Percentiles rank a stretch among this genome's conserved stretches.
Conservation (phyloP, 2,888 invertebrate genomes). For the Odontocerum albicorne region DNA sequence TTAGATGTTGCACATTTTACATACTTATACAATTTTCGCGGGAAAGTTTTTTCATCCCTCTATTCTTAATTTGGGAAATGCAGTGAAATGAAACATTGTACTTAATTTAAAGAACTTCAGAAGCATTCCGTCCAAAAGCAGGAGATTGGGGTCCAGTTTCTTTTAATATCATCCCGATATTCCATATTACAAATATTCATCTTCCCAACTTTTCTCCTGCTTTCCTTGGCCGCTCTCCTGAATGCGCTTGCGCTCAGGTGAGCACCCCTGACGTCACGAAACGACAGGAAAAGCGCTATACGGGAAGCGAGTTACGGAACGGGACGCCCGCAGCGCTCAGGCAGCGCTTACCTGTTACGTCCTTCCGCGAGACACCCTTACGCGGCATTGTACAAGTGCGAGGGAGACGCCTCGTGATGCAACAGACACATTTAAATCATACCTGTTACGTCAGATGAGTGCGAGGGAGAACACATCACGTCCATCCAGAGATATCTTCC, state of each 20-base stretch:
- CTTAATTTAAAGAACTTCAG: too few species aligned
- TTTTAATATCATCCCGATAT: too few species aligned
- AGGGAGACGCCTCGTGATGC: slow-evolving; percentile 13
- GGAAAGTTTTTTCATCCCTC: too few species aligned
- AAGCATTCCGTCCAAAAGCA: too few species aligned
- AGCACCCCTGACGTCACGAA: slow-evolving; percentile 26
- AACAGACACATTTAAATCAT: slow-evolving; percentile 29
- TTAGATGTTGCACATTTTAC: too few species aligned
- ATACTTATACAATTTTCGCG: too few species aligned
- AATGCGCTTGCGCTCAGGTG: slow-evolving; percentile 31
- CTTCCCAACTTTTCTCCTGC: too few species aligned
- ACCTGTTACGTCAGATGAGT: slow-evolving; percentile 33
- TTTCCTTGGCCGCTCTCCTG: too few species aligned
- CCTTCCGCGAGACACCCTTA: slow-evolving; percentile 14
- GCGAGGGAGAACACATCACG: slow-evolving; percentile 21
- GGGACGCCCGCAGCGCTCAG: slow-evolving; percentile 15
- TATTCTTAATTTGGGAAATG: too few species aligned
- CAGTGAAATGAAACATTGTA: too few species aligned
- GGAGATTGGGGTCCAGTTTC: too few species aligned
- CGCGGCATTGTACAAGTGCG: neutral
- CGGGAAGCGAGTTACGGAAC: slow-evolving; percentile 1
- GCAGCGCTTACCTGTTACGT: slow-evolving; percentile 32
- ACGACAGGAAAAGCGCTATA: slow-evolving; percentile 9
- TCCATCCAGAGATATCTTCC: slow-evolving; percentile 3
- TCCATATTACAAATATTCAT: too few species aligned